Conservation (phyloP, 2,113 vertebrate genomes). For the Callocephalon fimbriatum region DNA sequence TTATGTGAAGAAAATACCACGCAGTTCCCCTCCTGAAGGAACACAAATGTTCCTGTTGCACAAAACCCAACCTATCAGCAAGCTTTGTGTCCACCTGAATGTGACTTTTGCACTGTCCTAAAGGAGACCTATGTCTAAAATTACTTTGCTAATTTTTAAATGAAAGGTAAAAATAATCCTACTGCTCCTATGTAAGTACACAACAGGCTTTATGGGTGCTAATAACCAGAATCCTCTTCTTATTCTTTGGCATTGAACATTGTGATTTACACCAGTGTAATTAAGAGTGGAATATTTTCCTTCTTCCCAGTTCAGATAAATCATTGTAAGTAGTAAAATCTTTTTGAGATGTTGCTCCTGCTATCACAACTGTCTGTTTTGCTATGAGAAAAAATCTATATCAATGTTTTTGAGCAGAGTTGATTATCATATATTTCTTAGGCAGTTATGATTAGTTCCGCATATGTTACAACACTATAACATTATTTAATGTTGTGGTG, state of each 20-base stretch:
- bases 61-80: background rate
- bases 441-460: conserved; percentile 59
- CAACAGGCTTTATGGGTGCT: background rate
- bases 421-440: conserved; percentile 59
- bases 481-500: conserved; percentile 12
- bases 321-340: background rate
- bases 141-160: background rate
- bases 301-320: background rate
- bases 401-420: conserved; percentile 52
- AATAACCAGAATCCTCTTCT: background rate
- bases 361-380: background rate
- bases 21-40: background rate
- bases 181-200: background rate
- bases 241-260: background rate
- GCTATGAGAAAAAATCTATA: background rate
- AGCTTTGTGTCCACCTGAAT: background rate
- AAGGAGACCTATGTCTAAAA: background rate
- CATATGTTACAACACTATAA: conserved; percentile 44
- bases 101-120: background rate
- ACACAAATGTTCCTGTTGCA: background rate
- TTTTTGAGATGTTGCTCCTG: background rate
- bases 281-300: background rate
- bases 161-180: background rate
- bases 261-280: background rate
- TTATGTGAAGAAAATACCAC: background rate